Base-by-base conservation (phyloP, 1,140 invertebrate species). In the Doryteuthis pealeii region DNA sequence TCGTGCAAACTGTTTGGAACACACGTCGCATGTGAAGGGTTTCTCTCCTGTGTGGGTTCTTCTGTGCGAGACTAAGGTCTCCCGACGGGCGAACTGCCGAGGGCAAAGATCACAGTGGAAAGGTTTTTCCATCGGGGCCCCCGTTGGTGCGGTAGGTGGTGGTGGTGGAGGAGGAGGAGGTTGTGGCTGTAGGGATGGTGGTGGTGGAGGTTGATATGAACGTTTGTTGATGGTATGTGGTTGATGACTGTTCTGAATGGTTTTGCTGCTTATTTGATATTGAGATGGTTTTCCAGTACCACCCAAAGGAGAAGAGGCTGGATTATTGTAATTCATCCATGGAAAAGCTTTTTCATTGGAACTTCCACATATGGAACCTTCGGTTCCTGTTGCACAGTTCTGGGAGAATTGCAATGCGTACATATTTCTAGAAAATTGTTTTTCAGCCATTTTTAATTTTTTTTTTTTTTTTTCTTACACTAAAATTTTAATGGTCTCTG, bases 21-120 rank as follows among this genome's bases (percentile, higher is more conserved):
- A 95, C 5, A 90, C 90, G 66, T 92, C 91, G 85, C 94, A 96
- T 85, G 92, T 93, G 81, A 95, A 95, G 2, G 93, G 93, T 92
- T 94, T 93, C 1, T 90, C 92, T 45, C 93, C 93, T 2, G 93
- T 95, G 79, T 95, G 94, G 78, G 95, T 95, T 78, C 94, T 90
- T 76, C 92, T 89, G 86, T 96, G 94, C 0, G 28, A 22, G 26
- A 49, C 32, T 3, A 72, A 28, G 0, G 43, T 54, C 10, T 54
- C 40, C 0, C 30, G 49, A n/a, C 30, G 22, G 8, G 49, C 40
- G 28, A 72, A 72, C 18, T 40, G 30, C 26, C 49, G 43, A 14
- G 43, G n/a, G 32, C 71, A 72, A 8, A 72, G 26, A 54, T 72
- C 71, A 54, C 71, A 72, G 0, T 72, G 43, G 32, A 54, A 72